Conservation (phyloP, 2,888 invertebrate genomes). For the Frankliniella fusca region DNA sequence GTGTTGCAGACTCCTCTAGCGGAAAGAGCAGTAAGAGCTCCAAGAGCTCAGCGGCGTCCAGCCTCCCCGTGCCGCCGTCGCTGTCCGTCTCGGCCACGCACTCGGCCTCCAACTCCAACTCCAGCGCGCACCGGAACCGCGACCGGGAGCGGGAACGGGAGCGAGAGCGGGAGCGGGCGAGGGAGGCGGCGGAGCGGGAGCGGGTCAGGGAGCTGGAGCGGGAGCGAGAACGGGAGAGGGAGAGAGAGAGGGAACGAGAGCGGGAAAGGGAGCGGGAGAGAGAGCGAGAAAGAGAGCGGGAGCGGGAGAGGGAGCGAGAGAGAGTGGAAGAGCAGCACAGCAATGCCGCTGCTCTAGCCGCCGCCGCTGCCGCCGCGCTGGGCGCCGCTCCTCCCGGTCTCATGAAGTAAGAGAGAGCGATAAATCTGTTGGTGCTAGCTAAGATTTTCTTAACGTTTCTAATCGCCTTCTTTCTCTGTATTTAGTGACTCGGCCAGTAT, state of each 20-base stretch:
- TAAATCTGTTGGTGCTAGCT: neutral
- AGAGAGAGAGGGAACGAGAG: slow-evolving; percentile 8
- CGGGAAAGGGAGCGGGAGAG: slow-evolving; percentile 27
- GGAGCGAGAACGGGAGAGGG: slow-evolving; percentile 28
- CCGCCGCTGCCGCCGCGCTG: neutral
- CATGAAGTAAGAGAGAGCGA: neutral
- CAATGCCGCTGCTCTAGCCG: neutral
- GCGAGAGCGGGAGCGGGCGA: slow-evolving; percentile 34
- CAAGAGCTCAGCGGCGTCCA: neutral
- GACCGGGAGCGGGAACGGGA: slow-evolving; percentile 34
- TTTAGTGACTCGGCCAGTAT: slow-evolving; percentile 74
- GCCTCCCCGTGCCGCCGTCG: neutral
- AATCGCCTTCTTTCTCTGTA: neutral
- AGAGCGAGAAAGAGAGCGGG: slow-evolving; percentile 29
- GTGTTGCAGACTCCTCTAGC: neutral
- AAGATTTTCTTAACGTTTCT: neutral
- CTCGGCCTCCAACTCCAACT: slow-evolving; percentile 9
- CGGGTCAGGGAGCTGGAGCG: slow-evolving; percentile 26
- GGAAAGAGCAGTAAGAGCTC: slow-evolving; percentile 16
- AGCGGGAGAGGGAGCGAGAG: slow-evolving; percentile 30
- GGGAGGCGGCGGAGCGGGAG: slow-evolving; percentile 30
- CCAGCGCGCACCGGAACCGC: neutral
- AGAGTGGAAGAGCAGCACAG: slow-evolving; percentile 3
- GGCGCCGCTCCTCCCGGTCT: neutral
- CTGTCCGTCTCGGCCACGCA: slow-evolving; percentile 6